A percentile compares a stretch with the other conserved stretches of the same genome.
Conservation (phyloP, 2,888 invertebrate species). For the Nymphalis urticae region DNA sequence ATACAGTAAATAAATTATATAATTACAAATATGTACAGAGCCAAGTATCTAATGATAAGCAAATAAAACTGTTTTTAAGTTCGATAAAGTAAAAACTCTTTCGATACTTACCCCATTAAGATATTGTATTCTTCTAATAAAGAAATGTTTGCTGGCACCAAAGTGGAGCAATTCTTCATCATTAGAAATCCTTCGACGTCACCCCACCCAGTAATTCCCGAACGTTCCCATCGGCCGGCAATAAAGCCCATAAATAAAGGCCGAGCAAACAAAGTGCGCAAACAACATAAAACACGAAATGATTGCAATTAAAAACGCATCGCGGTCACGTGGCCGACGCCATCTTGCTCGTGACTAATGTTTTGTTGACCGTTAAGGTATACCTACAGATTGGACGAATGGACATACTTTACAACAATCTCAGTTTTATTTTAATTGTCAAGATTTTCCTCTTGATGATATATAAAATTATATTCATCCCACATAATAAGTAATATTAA, state of each 20-base stretch:
- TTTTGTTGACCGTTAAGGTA: constrained; percentile 19
- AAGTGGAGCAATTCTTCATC: constrained; percentile 33
- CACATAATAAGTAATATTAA: no score
- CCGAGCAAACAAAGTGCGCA: constrained; percentile 73
- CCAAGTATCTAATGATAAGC: no score
- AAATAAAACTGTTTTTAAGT: no score
- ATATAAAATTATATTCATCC: no score
- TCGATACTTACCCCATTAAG: neutral
- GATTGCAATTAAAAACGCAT: constrained; percentile 82
- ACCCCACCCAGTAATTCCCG: constrained; percentile 42
- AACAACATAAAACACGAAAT: constrained; percentile 81
- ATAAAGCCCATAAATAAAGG: constrained; percentile 79
- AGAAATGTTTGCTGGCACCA: constrained; percentile 12
- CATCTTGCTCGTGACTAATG: constrained; percentile 68
- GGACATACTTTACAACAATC: neutral
- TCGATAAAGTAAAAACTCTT: neutral
- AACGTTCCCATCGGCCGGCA: constrained; percentile 67
- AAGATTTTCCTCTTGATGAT: neutral
- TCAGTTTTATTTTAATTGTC: neutral
- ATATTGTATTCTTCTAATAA: neutral
- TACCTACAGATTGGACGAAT: constrained; percentile 26
- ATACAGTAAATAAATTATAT: no score
- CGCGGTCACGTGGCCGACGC: constrained; percentile 72
- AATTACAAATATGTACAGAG: no score
- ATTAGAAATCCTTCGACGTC: constrained; percentile 33